Evolutionary conservation across 2,797 vertebrate genomes (phyloP).

Genomic region (Sarcoramphus papa): DNA sequence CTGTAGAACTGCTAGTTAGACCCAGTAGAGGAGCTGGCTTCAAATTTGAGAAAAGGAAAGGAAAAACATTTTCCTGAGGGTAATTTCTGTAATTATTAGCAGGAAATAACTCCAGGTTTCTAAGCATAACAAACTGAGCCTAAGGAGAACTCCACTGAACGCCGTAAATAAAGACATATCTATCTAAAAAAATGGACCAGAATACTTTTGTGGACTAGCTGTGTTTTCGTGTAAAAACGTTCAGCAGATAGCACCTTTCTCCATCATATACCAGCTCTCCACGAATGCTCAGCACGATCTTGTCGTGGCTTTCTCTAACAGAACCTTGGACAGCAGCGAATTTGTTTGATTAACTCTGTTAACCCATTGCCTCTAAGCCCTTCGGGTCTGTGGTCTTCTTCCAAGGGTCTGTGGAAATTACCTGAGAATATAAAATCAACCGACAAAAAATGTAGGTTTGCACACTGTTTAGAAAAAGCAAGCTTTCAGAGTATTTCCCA

Average conservation of each 20-base stretch:
- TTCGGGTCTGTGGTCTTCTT: background rate
- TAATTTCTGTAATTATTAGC: background rate
- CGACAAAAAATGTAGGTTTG: background rate
- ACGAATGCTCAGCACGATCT: background rate
- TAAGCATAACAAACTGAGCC: background rate
- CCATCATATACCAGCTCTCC: background rate
- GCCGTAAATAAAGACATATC: background rate
- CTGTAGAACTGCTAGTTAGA: background rate
- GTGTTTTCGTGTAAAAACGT: background rate
- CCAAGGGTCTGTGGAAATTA: background rate
- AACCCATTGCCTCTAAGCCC: background rate
- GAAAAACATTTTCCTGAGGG: background rate
- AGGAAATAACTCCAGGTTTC: background rate
- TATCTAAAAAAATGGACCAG: background rate
- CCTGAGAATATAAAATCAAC: background rate
- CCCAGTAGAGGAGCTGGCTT: background rate
- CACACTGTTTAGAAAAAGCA: background rate
- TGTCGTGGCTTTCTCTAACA: background rate
- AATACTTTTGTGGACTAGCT: background rate
- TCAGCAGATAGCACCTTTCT: background rate
- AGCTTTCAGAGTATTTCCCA: background rate
- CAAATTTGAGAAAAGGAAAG: background rate
- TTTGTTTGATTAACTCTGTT: background rate
- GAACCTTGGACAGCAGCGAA: background rate
- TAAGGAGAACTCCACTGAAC: background rate